Evolutionary conservation across 2,113 vertebrate genomes (phyloP), one percentile per base, ranked within the genome.

Genomic region (Stigmatopora nigra): DNA sequence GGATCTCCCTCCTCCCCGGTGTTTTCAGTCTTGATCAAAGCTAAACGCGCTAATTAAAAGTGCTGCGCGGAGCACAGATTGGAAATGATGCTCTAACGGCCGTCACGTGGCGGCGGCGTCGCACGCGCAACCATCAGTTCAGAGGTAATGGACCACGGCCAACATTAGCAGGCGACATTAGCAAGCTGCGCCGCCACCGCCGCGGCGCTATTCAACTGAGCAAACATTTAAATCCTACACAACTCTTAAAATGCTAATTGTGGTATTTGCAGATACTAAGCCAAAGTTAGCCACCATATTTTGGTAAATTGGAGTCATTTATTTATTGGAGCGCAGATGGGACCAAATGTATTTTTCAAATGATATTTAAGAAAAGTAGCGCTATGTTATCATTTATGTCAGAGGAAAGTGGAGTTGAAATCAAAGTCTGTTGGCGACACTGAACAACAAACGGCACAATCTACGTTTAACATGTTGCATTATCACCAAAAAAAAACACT

Each of bases 111-210:
- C 70, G 67, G 61, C 76, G 67, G 71, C 35, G 59, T 72, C 69
- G 83, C 58, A 85, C 65, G 76, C 79, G 68, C 13, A 35, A 75
- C 76, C 80, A 84, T 85, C 76, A 79, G 78, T 84, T 80, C 69
- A 78, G 79, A 82, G 76, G 75, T 77, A 71, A 77, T 76, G 70
- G 74, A 82, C 68, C 70, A 66, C 70, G 69, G 70, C 72, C 70
- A 64, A 77, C 81, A 81, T 86, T 85, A 82, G 63, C 70, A 64
- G 53, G 67, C 53, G 70, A 76, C 79, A 80, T 87, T 84, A 87
- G 78, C 83, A 56, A 73, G 57, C 49, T 0, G 38, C 70, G 60
- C 64, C 51, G 68, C 68, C n/a, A n/a, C n/a, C n/a, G 0, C 64
- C 8, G 62, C 60, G 65, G 73, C 84, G 73, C 84, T 63, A 71